Percentiles rank a stretch among this genome's conserved stretches.
Evolutionary conservation across 1,140 invertebrate species (phyloP).

Genomic region (Meteorus sp.): DNA sequence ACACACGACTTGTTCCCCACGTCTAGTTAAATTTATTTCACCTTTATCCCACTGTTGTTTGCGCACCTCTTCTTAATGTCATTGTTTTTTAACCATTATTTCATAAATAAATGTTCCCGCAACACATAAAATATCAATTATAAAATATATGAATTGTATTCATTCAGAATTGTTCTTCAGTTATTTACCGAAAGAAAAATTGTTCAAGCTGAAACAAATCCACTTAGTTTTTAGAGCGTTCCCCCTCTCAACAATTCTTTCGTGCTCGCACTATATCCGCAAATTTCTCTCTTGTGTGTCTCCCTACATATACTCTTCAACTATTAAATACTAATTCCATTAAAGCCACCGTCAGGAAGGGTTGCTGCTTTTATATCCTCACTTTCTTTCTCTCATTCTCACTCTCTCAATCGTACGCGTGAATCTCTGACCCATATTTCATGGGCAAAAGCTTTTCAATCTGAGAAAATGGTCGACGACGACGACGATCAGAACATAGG

Average conservation of each 20-base stretch:
- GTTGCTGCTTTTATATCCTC: slow-evolving; percentile 36
- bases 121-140: no score
- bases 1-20: slow-evolving; percentile 23
- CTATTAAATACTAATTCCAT: slow-evolving; percentile 61
- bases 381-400: slow-evolving; percentile 29
- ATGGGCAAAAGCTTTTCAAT: slow-evolving; percentile 59
- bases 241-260: slow-evolving; percentile 21
- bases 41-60: no score
- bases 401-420: no score
- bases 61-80: no score
- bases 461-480: slow-evolving; percentile 49
- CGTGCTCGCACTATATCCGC: slow-evolving; percentile 21
- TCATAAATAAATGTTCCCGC: no score
- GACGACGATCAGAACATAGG: background rate
- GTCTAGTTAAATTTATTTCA: slow-evolving; percentile 7
- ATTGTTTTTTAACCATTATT: no score
- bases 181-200: slow-evolving; percentile 6
- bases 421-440: slow-evolving; percentile 57
- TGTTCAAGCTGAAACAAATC: slow-evolving; percentile 20
- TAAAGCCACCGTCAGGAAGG: slow-evolving; percentile 53
- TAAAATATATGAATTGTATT: no score
- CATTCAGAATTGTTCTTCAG: no score
- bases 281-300: slow-evolving; percentile 33
- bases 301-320: no score
- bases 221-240: slow-evolving; percentile 32